A percentile compares a stretch with the other conserved stretches of the same genome.
These are phyloP conservation scores for Pituophis catenifer DNA, from an alignment of 2,113 vertebrate genomes.

Conservation along the genomic window DNA sequence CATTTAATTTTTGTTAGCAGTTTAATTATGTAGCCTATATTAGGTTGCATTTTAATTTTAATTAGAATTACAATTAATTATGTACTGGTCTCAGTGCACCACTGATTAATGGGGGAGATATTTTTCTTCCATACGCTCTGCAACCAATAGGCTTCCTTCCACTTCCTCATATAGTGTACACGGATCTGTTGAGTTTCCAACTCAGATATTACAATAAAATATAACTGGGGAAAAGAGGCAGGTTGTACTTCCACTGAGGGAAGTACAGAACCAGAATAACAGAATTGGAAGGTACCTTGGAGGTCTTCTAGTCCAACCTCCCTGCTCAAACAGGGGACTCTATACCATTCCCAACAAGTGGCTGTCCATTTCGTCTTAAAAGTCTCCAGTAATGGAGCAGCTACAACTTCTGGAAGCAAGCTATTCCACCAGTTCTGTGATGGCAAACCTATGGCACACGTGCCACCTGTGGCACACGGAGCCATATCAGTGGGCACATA, in stretches of 20 bases:
- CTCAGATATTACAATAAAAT: slow-evolving; percentile 19
- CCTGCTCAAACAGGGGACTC: not conserved
- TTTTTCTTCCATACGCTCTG: not conserved
- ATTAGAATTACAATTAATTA: slow-evolving; percentile 44
- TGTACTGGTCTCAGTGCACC: slow-evolving; percentile 16
- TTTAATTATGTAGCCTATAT: slow-evolving; percentile 41
- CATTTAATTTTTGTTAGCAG: slow-evolving; percentile 38
- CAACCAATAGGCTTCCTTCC: slow-evolving; percentile 4
- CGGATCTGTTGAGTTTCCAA: not conserved
- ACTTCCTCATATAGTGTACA: slow-evolving; percentile 15
- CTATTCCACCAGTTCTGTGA: not conserved
- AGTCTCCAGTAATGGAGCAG: not conserved
- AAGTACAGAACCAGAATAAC: not conserved
- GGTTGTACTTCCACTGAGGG: not conserved
- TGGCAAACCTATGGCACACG: no score
- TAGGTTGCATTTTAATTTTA: slow-evolving; percentile 45
- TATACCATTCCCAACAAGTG: not conserved
- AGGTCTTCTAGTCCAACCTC: not conserved
- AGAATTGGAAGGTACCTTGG: not conserved
- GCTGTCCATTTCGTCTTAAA: not conserved
- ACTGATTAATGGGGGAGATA: slow-evolving; percentile 15
- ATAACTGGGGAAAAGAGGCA: not conserved
- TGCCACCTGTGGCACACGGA: no score
- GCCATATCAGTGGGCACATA: no score
- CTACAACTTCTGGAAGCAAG: not conserved